These are phyloP conservation scores for Agrochola litura DNA, from an alignment of 2,888 invertebrate species.

Conservation along the genomic window DNA sequence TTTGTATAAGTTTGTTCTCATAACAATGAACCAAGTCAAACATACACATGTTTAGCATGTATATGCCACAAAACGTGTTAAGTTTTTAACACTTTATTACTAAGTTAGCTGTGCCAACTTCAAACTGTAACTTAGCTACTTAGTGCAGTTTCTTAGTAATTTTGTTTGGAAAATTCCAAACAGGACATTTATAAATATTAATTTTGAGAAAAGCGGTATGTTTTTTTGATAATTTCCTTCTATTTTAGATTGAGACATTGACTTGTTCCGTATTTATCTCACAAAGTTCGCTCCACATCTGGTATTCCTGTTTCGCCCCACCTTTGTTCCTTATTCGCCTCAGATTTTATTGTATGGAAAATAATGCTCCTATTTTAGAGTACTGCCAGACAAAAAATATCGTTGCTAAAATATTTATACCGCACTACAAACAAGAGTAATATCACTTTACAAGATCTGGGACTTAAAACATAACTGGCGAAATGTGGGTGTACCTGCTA, in stretches of 20 bases:
- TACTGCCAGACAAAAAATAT: too few relatives aligned
- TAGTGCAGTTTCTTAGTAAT: constrained; percentile 4
- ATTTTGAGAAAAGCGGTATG: neutral
- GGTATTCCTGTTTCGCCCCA: neutral
- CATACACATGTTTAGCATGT: neutral
- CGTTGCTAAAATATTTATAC: too few relatives aligned
- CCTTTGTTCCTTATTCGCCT: neutral
- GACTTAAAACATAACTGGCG: too few relatives aligned
- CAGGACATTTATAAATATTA: too few relatives aligned
- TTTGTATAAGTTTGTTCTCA: neutral
- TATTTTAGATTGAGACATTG: neutral
- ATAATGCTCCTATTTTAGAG: too few relatives aligned
- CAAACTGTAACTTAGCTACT: neutral
- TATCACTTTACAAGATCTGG: too few relatives aligned
- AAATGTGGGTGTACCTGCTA: too few relatives aligned
- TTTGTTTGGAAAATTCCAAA: neutral
- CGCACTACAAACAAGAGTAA: too few relatives aligned
- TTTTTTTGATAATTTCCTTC: neutral
- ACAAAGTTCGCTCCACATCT: neutral
- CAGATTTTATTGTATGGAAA: too few relatives aligned
- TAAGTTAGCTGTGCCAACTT: constrained; percentile 17
- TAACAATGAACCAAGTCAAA: constrained; percentile 26
- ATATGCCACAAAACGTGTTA: constrained; percentile 1
- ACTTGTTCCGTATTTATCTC: neutral
- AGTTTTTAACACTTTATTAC: constrained; percentile 25